A percentile compares a stretch with the other conserved stretches of the same genome.
phyloP scores from a whole-genome alignment of 1,140 invertebrate species.

The Tetragnatha versicolor region DNA sequence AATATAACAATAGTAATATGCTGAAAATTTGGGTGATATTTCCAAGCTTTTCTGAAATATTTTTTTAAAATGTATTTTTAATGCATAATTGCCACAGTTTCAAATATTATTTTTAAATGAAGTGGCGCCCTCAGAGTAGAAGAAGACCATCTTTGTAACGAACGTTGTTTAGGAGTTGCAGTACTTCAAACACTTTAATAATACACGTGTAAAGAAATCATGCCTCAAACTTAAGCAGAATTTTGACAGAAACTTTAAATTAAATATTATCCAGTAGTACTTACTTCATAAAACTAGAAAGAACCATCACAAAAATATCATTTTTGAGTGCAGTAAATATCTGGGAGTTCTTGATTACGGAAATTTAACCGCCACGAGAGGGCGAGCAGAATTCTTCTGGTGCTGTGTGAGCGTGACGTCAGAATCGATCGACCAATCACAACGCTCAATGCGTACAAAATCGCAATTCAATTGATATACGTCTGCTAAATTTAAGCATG shows the following conservation, averaged over 20 bases:
- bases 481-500: conserved; percentile 8
- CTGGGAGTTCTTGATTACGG: conserved; percentile 30
- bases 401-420: conserved; percentile 30
- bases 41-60: background rate
- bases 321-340: conserved; percentile 28
- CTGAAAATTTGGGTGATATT: background rate
- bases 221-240: background rate
- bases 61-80: conserved; percentile 21
- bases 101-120: conserved; percentile 51
- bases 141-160: conserved; percentile 47
- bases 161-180: conserved; percentile 31
- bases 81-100: conserved; percentile 45
- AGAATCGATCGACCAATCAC: conserved; percentile 13
- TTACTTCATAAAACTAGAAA: conserved; percentile 40
- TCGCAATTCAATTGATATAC: background rate
- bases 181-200: conserved; percentile 22
- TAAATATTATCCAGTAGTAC: conserved; percentile 5
- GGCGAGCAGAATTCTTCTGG: conserved; percentile 32
- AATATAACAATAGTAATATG: background rate
- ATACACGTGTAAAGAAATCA: conserved; percentile 22
- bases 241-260: conserved; percentile 32
- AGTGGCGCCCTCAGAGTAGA: conserved; percentile 50
- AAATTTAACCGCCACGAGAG: conserved; percentile 54
- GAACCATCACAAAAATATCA: conserved; percentile 35
- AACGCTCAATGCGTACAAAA: background rate